A percentile compares a stretch with the other conserved stretches of the same genome.
Conservation (phyloP, 2,888 invertebrate genomes). For the Drosophila recens region DNA sequence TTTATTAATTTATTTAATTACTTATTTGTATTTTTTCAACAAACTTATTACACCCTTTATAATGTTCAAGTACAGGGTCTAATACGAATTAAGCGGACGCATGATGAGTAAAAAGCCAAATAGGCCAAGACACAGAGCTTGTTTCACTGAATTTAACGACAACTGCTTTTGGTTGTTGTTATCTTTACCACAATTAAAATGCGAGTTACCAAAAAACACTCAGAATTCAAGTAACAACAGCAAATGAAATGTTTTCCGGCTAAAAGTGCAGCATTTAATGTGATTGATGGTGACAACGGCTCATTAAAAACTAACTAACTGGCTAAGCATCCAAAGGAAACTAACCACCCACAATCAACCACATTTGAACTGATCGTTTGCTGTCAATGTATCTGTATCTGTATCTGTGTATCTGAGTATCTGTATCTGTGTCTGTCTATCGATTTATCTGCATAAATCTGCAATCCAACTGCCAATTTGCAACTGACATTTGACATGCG, state of each 20-base stretch:
- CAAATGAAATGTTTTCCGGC: conserved; percentile 10
- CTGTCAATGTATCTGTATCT: conserved; percentile 21
- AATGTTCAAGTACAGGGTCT: neutral
- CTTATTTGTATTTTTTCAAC: too few species aligned
- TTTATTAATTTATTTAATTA: too few species aligned
- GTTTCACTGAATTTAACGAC: conserved; percentile 58
- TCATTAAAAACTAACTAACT: conserved; percentile 17
- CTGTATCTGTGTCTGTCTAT: conserved; percentile 19
- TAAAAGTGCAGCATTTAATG: conserved; percentile 7
- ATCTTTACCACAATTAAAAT: conserved; percentile 48
- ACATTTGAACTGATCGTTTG: conserved; percentile 17
- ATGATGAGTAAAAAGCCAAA: conserved; percentile 46
- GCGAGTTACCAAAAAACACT: conserved; percentile 32
- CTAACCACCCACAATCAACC: conserved; percentile 3
- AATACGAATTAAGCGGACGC: conserved; percentile 51
- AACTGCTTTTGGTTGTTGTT: conserved; percentile 27
- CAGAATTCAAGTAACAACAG: neutral
- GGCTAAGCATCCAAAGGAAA: neutral
- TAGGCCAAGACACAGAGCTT: conserved; percentile 39
- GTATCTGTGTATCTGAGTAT: neutral
- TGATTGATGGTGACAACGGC: conserved; percentile 9
- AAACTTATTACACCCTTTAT: neutral
- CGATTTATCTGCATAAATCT: conserved; percentile 61
- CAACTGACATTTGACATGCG: conserved; percentile 80
- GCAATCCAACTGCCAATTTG: conserved; percentile 26